Base-by-base conservation (phyloP, 37 sponge, comb jelly and placozoan species). In the Agelas oroides region DNA sequence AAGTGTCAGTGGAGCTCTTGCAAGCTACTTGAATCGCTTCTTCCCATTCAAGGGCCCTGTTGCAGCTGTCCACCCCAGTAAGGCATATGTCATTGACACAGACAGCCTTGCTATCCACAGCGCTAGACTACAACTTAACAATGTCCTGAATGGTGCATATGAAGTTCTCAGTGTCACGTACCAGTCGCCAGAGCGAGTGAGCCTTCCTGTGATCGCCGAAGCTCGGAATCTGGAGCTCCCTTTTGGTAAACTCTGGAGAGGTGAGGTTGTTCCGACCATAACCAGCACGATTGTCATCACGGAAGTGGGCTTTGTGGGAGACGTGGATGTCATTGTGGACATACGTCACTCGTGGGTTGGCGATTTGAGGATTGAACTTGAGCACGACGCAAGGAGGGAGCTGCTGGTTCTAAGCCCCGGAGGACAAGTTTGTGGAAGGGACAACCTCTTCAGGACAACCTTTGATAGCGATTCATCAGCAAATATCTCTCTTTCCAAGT, bases 281-380 rank as follows among this genome's bases (percentile, higher is more conserved):
- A 81, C 84, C 19, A 85, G 74, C 77, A 79, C 73, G n/a, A 75
- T 92, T 11, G 34, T n/a, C 46, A 67, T 91, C 8, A n/a, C 71
- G 20, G 58, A 63, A 35, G 36, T 62, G 25, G 76, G 80, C 18
- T 23, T 65, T 5, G 96, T 96, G 11, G 94, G 96, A 31, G 86
- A 90, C 41, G 78, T 96, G 5, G 80, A 81, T 66, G 85, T 96
- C 0, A 81, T 94, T 0, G 81, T 96, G 59, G 95, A 96, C 59
- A 88, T 96, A 2, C 81, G 89, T 13, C 97, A 96, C 63, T 96
- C 97, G n/a, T 89, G 89, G 90, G 25, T 93, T 33, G 97, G 97
- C 6, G 97, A 96, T 76, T 53, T 96, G n/a, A 85, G 73, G 33
- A 17, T 96, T 16, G 92, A 94, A 54, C 75, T 96, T 27, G 94